Conservation (phyloP, 1,140 invertebrate species). For the Triops longicaudatus region DNA sequence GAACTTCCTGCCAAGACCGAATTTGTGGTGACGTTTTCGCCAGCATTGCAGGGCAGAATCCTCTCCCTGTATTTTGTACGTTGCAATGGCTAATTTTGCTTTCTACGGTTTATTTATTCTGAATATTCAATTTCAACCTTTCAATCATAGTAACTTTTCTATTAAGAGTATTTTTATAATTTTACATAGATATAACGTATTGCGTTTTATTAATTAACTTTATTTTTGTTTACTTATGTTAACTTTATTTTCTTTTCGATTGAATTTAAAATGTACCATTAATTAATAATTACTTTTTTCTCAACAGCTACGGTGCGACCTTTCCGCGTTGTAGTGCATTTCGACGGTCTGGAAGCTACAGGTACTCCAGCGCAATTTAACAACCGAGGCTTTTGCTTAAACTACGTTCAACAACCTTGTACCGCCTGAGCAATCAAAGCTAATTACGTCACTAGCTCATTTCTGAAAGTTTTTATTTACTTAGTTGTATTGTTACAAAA, state of each 20-base stretch:
- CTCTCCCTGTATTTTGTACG: conserved; percentile 56
- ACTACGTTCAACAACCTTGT: conserved; percentile 74
- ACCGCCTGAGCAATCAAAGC: conserved; percentile 38
- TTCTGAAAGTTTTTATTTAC: background rate
- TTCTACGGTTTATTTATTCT: too few relatives aligned
- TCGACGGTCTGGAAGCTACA: conserved; percentile 62
- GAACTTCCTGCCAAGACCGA: conserved; percentile 52
- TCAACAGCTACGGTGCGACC: conserved; percentile 62
- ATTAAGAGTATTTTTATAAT: too few relatives aligned
- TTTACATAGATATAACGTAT: too few relatives aligned
- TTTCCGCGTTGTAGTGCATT: conserved; percentile 65
- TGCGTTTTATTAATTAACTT: too few relatives aligned
- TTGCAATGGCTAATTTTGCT: too few relatives aligned
- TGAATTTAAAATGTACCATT: background rate
- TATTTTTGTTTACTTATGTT: too few relatives aligned
- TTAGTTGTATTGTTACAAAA: background rate
- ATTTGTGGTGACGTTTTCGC: conserved; percentile 62
- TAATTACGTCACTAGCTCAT: conserved; percentile 1
- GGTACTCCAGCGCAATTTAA: conserved; percentile 23
- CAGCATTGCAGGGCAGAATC: conserved; percentile 48
- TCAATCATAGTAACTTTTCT: too few relatives aligned
- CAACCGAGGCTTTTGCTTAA: conserved; percentile 66
- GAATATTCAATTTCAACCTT: too few relatives aligned
- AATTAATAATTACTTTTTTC: conserved; percentile 25
- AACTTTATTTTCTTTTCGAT: too few relatives aligned